A percentile compares a stretch with the other conserved stretches of the same genome.
Evolutionary conservation across 2,113 vertebrate genomes (phyloP).

Genomic region (Tor tambroides): DNA sequence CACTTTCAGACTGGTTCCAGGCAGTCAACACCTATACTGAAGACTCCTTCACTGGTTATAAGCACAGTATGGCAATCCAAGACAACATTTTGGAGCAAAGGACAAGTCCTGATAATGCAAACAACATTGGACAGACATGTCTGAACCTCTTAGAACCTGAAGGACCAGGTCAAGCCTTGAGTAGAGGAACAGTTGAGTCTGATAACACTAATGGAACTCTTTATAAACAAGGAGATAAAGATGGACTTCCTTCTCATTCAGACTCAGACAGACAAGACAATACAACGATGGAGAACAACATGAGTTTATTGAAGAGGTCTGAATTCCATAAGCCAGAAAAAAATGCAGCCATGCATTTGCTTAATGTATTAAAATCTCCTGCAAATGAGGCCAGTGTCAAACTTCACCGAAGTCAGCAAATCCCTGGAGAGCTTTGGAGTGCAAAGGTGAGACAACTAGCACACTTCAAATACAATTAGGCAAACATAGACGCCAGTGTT

Average conservation of each 20-base stretch:
- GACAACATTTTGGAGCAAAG: constrained; percentile 71
- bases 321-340: background rate
- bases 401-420: background rate
- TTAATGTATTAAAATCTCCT: background rate
- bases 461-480: background rate
- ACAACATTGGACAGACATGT: constrained; percentile 55
- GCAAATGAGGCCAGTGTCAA: background rate
- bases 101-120: constrained; percentile 62
- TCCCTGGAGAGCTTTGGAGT: background rate
- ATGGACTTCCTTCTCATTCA: background rate
- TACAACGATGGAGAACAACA: background rate
- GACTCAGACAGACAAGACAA: background rate
- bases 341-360: background rate
- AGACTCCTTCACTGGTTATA: constrained; percentile 59
- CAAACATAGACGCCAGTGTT: background rate
- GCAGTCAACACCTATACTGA: constrained; percentile 72
- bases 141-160: constrained; percentile 24
- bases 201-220: constrained; percentile 6
- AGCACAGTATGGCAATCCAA: constrained; percentile 69
- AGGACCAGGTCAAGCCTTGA: constrained; percentile 34
- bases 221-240: constrained; percentile 42
- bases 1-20: constrained; percentile 80
- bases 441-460: constrained; percentile 33
- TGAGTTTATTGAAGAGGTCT: background rate
- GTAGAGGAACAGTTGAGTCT: background rate